These are phyloP conservation scores for Chroicocephalus ridibundus DNA, from an alignment of 2,113 vertebrate genomes.

Conservation along the genomic window DNA sequence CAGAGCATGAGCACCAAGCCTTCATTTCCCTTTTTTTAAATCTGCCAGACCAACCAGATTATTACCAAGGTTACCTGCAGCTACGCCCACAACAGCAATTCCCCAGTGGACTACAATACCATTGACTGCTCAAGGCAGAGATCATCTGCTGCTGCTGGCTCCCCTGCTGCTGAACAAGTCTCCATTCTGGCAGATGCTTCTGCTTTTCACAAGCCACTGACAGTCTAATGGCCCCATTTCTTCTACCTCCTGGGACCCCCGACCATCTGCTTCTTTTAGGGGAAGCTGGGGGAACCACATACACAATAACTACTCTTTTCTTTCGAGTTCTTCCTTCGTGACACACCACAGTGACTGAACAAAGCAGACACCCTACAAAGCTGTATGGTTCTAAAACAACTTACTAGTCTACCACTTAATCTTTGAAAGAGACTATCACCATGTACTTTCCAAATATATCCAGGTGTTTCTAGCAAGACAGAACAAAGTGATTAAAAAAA, in stretches of 20 bases:
- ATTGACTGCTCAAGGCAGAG: slow-evolving; percentile 31
- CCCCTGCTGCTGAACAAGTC: slow-evolving; percentile 43
- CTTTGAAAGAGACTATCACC: background rate
- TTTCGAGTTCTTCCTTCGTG: background rate
- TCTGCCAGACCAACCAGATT: background rate
- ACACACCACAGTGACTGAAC: background rate
- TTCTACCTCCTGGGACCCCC: slow-evolving; percentile 39
- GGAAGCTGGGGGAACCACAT: slow-evolving; percentile 13
- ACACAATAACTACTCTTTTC: background rate
- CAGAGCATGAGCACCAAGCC: background rate
- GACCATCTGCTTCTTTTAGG: slow-evolving; percentile 52
- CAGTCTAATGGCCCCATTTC: slow-evolving; percentile 44
- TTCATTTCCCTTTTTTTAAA: background rate
- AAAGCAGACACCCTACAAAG: background rate
- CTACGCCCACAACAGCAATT: background rate
- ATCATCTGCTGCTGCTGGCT: slow-evolving; percentile 36
- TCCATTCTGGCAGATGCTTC: slow-evolving; percentile 44
- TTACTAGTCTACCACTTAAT: background rate
- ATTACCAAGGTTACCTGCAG: background rate
- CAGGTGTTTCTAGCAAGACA: background rate
- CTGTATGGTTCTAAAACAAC: background rate
- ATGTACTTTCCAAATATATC: background rate
- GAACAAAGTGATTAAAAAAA: background rate
- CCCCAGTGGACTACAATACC: background rate
- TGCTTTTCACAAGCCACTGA: slow-evolving; percentile 44